Conservation (phyloP, 2,888 invertebrate genomes). For the Sminthurinus aureus region DNA sequence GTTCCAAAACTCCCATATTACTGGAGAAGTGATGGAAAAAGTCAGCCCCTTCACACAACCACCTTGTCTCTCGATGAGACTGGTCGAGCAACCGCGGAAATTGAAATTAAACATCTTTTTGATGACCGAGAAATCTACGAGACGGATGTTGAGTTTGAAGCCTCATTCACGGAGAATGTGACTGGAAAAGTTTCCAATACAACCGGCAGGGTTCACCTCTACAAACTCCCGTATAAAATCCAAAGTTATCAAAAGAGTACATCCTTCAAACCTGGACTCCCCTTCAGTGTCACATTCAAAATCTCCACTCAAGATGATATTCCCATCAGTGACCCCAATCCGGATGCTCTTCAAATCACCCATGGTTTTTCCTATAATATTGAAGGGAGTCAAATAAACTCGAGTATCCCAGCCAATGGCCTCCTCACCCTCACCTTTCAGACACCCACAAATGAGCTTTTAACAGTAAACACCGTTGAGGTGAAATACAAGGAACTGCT, state of each 20-base stretch:
- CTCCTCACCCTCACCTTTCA: constrained; percentile 43
- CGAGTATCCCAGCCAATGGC: constrained; percentile 72
- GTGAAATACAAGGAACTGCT: constrained; percentile 45
- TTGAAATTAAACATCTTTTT: constrained; percentile 19
- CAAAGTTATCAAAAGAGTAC: constrained; percentile 80
- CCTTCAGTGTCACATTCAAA: constrained; percentile 65
- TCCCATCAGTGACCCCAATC: constrained; percentile 64
- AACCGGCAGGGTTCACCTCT: constrained; percentile 65
- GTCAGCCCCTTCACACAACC: background rate
- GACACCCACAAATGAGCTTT: constrained; percentile 46
- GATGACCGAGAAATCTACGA: background rate
- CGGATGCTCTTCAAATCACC: constrained; percentile 65
- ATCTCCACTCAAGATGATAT: constrained; percentile 74
- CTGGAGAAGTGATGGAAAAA: background rate
- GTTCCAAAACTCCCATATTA: constrained; percentile 1
- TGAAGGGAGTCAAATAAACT: constrained; percentile 66
- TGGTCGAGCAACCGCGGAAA: background rate
- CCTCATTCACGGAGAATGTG: constrained; percentile 8
- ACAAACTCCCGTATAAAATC: constrained; percentile 78
- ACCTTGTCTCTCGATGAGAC: constrained; percentile 9
- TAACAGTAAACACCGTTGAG: constrained; percentile 21
- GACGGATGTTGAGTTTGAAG: constrained; percentile 15
- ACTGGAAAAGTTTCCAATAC: constrained; percentile 39
- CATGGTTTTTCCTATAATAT: constrained; percentile 71
- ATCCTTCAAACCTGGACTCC: constrained; percentile 81